These are phyloP conservation scores for Drosophila serrata DNA, from an alignment of 1,140 invertebrate species.

Conservation along the genomic window DNA sequence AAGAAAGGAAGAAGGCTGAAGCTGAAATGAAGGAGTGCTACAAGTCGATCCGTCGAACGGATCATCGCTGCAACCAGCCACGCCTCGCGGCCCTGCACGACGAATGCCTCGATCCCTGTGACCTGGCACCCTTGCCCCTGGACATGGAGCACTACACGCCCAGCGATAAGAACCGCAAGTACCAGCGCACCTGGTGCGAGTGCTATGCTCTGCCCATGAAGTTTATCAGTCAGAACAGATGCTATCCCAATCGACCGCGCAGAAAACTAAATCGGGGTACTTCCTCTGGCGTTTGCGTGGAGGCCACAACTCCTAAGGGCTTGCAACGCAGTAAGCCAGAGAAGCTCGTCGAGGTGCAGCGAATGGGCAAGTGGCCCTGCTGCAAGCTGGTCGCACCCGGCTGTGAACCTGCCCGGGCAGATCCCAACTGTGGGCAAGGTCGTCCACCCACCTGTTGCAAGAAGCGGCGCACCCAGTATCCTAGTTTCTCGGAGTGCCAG, in stretches of 20 bases:
- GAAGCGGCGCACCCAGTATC: too few relatives aligned
- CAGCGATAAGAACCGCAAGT: conserved; percentile 29
- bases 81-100: neutral
- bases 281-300: neutral
- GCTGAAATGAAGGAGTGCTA: neutral
- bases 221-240: neutral
- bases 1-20: neutral
- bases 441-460: too few relatives aligned
- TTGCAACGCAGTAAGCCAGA: too few relatives aligned
- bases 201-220: conserved; percentile 1
- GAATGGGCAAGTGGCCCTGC: too few relatives aligned
- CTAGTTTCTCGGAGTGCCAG: too few relatives aligned
- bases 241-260: conserved; percentile 10
- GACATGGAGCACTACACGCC: conserved; percentile 32
- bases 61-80: conserved; percentile 2
- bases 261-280: neutral
- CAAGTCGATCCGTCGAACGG: neutral
- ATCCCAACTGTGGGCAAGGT: too few relatives aligned
- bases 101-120: conserved; percentile 29
- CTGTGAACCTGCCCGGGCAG: too few relatives aligned
- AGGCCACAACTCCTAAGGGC: too few relatives aligned
- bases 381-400: too few relatives aligned
- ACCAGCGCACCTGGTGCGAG: conserved; percentile 47
- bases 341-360: too few relatives aligned
- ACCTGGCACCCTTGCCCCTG: neutral